These are phyloP conservation scores for Portevinia maculata DNA, from an alignment of 2,888 invertebrate species.

Conservation along the genomic window DNA sequence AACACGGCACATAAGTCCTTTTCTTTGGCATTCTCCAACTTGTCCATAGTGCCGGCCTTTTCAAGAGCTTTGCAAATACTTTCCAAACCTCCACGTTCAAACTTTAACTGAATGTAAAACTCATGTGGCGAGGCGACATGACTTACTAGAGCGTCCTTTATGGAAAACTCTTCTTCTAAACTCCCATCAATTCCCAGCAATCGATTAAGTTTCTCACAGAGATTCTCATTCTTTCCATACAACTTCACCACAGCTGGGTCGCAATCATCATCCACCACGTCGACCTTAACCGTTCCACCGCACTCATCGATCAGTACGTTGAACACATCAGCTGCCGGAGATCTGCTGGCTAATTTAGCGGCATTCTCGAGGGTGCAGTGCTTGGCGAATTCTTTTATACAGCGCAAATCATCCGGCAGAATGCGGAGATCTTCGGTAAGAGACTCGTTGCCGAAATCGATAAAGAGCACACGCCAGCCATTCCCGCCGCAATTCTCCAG, in stretches of 20 bases:
- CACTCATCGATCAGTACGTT: constrained; percentile 78
- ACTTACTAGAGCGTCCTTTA: constrained; percentile 82
- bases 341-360: constrained; percentile 81
- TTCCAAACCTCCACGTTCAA: constrained; percentile 78
- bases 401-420: constrained; percentile 85
- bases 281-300: constrained; percentile 78
- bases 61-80: constrained; percentile 76
- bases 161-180: constrained; percentile 25
- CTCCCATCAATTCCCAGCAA: constrained; percentile 75
- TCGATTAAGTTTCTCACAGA: constrained; percentile 78
- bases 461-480: constrained; percentile 88
- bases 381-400: constrained; percentile 85
- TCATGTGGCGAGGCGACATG: constrained; percentile 87
- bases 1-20: constrained; percentile 70
- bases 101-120: constrained; percentile 88
- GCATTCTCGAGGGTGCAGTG: constrained; percentile 86
- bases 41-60: constrained; percentile 77
- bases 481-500: constrained; percentile 90
- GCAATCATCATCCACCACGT: constrained; percentile 76
- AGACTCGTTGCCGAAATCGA: constrained; percentile 87
- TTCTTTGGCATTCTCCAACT: constrained; percentile 57
- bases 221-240: constrained; percentile 77
- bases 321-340: constrained; percentile 77
- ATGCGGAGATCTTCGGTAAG: constrained; percentile 84
- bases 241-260: constrained; percentile 78